Conservation (phyloP, 2,113 vertebrate genomes). For the Dolichotis patagonum region DNA sequence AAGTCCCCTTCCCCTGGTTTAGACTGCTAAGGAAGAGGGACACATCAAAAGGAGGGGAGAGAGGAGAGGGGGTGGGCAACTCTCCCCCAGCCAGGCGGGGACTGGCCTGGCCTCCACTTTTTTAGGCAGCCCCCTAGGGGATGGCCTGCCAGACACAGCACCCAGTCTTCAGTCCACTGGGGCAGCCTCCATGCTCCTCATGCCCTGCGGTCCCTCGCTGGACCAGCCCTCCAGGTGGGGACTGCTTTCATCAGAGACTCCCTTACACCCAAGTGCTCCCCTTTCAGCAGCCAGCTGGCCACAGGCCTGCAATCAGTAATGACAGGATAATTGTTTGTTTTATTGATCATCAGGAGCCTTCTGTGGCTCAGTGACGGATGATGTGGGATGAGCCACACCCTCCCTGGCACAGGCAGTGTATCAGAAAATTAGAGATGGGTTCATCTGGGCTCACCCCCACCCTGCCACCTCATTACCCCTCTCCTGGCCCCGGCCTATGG, state of each 20-base stretch:
- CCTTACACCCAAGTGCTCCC: conserved; percentile 26
- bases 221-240: neutral
- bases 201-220: neutral
- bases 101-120: neutral
- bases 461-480: neutral
- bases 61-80: too few species aligned
- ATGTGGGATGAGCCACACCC: conserved; percentile 61
- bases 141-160: neutral
- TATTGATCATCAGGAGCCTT: conserved; percentile 85
- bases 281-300: conserved; percentile 57
- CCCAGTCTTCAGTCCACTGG: neutral
- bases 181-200: neutral
- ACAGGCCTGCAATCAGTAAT: conserved; percentile 74
- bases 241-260: neutral
- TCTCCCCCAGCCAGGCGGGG: neutral
- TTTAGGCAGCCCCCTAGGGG: neutral
- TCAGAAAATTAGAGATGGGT: neutral
- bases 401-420: conserved; percentile 31
- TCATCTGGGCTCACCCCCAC: neutral
- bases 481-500: neutral
- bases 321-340: conserved; percentile 87
- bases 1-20: neutral
- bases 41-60: neutral
- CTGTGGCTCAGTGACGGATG: conserved; percentile 80
- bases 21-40: neutral